These are phyloP conservation scores for Craniophora ligustri DNA, from an alignment of 2,888 invertebrate species.

Conservation along the genomic window DNA sequence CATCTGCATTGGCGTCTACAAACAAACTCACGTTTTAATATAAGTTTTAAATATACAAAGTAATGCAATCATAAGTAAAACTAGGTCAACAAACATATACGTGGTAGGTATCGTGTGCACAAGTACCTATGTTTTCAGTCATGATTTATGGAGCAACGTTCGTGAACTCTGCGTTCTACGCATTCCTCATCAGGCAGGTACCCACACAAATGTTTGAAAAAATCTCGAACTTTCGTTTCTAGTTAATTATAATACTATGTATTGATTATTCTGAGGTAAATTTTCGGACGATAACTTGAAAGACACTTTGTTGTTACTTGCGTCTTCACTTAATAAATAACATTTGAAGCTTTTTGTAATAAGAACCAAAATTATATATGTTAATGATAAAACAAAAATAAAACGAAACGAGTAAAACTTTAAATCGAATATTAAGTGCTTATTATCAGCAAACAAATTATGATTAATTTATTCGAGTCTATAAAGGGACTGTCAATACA, in stretches of 20 bases:
- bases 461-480: no score
- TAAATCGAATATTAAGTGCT: no score
- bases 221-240: constrained; percentile 17
- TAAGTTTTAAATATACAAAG: constrained; percentile 48
- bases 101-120: constrained; percentile 22
- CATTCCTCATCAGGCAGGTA: constrained; percentile 38
- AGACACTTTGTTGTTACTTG: no score
- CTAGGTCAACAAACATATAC: constrained; percentile 47
- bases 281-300: constrained; percentile 22
- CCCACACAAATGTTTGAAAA: constrained; percentile 29
- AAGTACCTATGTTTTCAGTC: constrained; percentile 36
- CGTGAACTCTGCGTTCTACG: constrained; percentile 36
- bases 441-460: no score
- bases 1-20: constrained; percentile 49
- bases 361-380: no score
- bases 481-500: no score
- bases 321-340: no score
- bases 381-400: no score
- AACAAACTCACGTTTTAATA: constrained; percentile 42
- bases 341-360: constrained; percentile 22
- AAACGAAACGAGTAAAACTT: no score
- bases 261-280: no score
- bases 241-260: constrained; percentile 23
- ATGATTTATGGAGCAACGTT: constrained; percentile 46
- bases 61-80: constrained; percentile 51